phyloP scores from a whole-genome alignment of 2,113 vertebrate genomes.

The Cheilinus undulatus region DNA sequence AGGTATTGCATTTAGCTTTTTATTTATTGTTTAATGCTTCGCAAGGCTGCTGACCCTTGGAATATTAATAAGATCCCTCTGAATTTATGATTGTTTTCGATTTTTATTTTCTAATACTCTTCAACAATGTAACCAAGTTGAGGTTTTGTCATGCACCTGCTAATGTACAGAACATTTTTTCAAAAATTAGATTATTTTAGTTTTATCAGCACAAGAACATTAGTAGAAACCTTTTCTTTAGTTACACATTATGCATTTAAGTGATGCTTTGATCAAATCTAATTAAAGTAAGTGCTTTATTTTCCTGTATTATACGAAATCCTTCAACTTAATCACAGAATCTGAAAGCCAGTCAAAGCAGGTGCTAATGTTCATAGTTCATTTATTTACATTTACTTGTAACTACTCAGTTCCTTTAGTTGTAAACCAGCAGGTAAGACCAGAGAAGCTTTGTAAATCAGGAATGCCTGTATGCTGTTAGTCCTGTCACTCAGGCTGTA shows the following conservation, averaged over 20 bases:
- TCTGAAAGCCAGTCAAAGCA: background rate
- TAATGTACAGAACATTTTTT: background rate
- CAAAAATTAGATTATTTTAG: background rate
- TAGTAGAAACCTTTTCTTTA: background rate
- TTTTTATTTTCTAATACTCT: conserved; percentile 26
- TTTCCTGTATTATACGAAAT: background rate
- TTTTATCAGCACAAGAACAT: background rate
- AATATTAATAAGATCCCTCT: conserved; percentile 45
- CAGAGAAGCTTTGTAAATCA: background rate
- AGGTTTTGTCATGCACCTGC: background rate
- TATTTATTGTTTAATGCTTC: conserved; percentile 59
- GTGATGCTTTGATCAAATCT: background rate
- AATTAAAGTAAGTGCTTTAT: background rate
- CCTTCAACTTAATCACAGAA: background rate
- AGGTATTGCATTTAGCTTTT: conserved; percentile 60
- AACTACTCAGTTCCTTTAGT: background rate
- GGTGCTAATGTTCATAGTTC: background rate
- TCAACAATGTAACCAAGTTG: background rate
- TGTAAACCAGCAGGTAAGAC: background rate
- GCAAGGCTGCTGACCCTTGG: conserved; percentile 68
- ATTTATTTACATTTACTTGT: background rate
- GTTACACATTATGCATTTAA: background rate
- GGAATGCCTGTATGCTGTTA: too few relatives aligned
- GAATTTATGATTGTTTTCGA: conserved; percentile 27
- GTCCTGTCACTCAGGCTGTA: too few relatives aligned